Percentiles rank a stretch among this genome's conserved stretches.
These are phyloP conservation scores for Karalla daura DNA, from an alignment of 2,797 vertebrate species.

Conservation along the genomic window DNA sequence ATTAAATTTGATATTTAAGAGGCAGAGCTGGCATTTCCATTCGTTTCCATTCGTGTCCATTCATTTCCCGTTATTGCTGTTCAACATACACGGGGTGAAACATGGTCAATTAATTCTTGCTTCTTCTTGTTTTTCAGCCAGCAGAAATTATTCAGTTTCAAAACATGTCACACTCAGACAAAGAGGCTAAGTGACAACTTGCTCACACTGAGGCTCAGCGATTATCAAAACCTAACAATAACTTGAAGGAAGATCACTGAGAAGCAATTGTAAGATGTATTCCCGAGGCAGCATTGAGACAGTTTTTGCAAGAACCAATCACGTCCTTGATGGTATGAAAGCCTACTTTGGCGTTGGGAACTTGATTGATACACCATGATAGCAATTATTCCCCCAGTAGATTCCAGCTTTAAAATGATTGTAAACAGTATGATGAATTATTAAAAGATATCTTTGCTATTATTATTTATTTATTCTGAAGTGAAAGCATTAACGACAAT, in stretches of 20 bases:
- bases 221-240: slow-evolving; percentile 20
- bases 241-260: slow-evolving; percentile 9
- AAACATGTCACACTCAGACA: slow-evolving; percentile 59
- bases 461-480: too few species aligned
- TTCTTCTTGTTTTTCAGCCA: slow-evolving; percentile 9
- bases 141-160: slow-evolving; percentile 41
- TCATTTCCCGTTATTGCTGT: slow-evolving; percentile 2
- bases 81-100: background rate
- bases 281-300: background rate
- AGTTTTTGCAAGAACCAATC: slow-evolving; percentile 42
- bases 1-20: slow-evolving; percentile 2
- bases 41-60: slow-evolving; percentile 8
- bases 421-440: too few species aligned
- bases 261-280: slow-evolving; percentile 15
- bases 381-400: background rate
- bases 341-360: background rate
- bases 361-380: slow-evolving; percentile 16
- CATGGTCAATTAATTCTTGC: slow-evolving; percentile 22
- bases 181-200: slow-evolving; percentile 17
- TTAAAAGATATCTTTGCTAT: too few species aligned
- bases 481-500: too few species aligned
- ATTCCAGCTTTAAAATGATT: background rate
- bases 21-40: background rate
- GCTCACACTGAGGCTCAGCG: background rate
- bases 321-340: background rate